A percentile compares a stretch with the other conserved stretches of the same genome.
These are phyloP conservation scores for Anolis carolinensis DNA, from an alignment of 2,113 vertebrate species.

Conservation along the genomic window DNA sequence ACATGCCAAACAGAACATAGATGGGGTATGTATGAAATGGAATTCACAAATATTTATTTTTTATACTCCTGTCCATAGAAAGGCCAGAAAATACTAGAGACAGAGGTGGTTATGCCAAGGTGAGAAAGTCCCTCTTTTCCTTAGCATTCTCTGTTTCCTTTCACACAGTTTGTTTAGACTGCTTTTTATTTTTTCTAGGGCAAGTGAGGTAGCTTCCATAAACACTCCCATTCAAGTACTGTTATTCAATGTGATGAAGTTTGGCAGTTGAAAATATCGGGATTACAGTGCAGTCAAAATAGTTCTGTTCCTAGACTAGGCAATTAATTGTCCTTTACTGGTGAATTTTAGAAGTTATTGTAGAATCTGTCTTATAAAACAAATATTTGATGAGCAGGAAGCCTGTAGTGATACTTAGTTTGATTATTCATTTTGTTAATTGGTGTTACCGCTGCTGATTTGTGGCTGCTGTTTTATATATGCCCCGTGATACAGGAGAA, in stretches of 20 bases:
- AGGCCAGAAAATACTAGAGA: neutral
- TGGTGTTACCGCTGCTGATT: neutral
- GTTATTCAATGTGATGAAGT: neutral
- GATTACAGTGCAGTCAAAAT: neutral
- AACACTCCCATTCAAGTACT: neutral
- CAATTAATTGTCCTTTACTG: neutral
- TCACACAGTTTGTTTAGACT: neutral
- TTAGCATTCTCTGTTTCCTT: neutral
- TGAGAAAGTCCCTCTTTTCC: neutral
- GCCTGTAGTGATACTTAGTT: neutral
- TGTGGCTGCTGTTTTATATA: neutral
- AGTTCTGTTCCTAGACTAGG: neutral
- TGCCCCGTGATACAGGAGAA: neutral
- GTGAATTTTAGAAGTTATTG: neutral
- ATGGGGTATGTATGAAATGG: conserved; percentile 65
- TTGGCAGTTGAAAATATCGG: neutral
- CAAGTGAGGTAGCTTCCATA: neutral
- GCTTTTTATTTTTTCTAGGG: too few relatives aligned
- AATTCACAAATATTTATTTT: neutral
- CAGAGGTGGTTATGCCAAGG: neutral
- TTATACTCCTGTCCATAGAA: neutral
- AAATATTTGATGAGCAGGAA: neutral
- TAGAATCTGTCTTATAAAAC: neutral
- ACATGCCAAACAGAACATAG: conserved; percentile 74
- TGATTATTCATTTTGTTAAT: neutral